Evolutionary conservation across 2,113 vertebrate genomes (phyloP).

Genomic region (Pao palembangensis): DNA sequence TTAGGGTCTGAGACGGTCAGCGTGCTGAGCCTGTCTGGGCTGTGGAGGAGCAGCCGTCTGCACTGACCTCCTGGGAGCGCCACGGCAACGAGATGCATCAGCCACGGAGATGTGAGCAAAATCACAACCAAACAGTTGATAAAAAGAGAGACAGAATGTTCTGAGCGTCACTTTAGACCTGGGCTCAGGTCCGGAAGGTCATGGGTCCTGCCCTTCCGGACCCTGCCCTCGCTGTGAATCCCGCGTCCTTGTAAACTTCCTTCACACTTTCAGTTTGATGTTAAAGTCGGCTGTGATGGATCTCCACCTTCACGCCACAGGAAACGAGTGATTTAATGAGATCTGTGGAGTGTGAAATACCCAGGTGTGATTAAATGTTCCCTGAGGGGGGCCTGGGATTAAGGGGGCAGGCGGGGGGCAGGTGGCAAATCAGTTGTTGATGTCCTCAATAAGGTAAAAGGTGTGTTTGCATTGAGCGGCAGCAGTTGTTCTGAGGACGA

Average conservation of each 20-base stretch:
- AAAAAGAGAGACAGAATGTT: not conserved
- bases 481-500: too few relatives aligned
- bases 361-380: constrained; percentile 43
- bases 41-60: too few relatives aligned
- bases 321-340: constrained; percentile 48
- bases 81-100: too few relatives aligned
- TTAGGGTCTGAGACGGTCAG: too few relatives aligned
- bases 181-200: too few relatives aligned
- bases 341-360: constrained; percentile 52
- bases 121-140: not conserved
- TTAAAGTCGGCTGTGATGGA: constrained; percentile 38
- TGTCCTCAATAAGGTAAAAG: not conserved
- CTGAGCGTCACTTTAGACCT: not conserved
- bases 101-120: not conserved
- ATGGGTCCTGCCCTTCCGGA: not conserved
- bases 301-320: constrained; percentile 12
- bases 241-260: constrained; percentile 19
- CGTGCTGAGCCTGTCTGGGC: too few relatives aligned
- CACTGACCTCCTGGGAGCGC: too few relatives aligned
- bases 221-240: not conserved
- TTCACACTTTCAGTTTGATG: constrained; percentile 28
- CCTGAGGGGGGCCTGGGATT: constrained; percentile 9
- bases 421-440: too few relatives aligned
- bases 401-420: not conserved
- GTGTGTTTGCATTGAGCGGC: too few relatives aligned